Percentiles rank a stretch among this genome's conserved stretches.
Conservation (phyloP, 92 coral and sea anemone genomes). For the Zoanthus solanderi region DNA sequence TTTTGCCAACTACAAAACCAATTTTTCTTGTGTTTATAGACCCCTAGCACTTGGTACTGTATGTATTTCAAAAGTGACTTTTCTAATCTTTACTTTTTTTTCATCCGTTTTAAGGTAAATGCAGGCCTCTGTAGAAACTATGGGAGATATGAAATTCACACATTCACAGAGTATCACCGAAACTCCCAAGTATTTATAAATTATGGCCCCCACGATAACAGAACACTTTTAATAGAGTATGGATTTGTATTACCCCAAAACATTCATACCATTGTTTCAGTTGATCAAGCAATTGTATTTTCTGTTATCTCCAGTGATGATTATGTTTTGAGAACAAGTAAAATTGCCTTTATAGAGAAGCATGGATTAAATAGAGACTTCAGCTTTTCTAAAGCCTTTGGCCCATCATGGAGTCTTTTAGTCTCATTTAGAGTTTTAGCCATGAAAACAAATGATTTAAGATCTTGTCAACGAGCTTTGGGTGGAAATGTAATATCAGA, state of each 20-base stretch:
- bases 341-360: conserved; percentile 56
- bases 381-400: conserved; percentile 66
- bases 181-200: conserved; percentile 87
- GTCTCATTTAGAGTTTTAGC: conserved; percentile 76
- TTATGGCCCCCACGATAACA: conserved; percentile 96
- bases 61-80: not conserved
- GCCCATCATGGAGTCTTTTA: conserved; percentile 83
- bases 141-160: conserved; percentile 70
- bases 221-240: conserved; percentile 83
- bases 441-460: conserved; percentile 59
- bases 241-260: conserved; percentile 89
- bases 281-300: conserved; percentile 52
- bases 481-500: conserved; percentile 47
- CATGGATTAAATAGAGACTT: conserved; percentile 74
- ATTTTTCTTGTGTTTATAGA: too few relatives aligned
- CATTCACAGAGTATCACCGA: conserved; percentile 71
- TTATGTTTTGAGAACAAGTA: conserved; percentile 43
- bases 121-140: conserved; percentile 71
- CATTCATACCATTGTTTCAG: conserved; percentile 62
- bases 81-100: not conserved
- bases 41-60: too few relatives aligned
- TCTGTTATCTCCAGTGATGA: conserved; percentile 41
- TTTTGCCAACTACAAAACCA: too few relatives aligned
- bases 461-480: conserved; percentile 59
- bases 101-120: conserved; percentile 55